phyloP scores from a whole-genome alignment of 2,113 vertebrate genomes.

The Condylura cristata region DNA sequence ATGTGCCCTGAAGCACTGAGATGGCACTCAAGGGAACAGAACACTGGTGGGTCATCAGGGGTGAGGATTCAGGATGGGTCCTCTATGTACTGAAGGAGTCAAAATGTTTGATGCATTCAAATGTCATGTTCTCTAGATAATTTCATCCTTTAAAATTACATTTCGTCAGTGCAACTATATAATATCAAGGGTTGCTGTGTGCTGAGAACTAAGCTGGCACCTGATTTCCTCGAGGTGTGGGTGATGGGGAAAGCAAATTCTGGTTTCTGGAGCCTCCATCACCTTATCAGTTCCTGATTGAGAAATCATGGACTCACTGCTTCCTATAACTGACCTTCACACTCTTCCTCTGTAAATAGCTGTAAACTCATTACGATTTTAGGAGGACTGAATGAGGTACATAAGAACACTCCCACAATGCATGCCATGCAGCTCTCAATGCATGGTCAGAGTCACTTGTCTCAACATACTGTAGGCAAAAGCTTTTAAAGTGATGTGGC shows the following conservation, averaged over 20 bases:
- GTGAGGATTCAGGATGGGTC: neutral
- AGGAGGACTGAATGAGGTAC: neutral
- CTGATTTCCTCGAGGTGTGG: neutral
- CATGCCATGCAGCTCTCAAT: neutral
- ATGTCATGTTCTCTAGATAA: neutral
- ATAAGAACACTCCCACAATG: neutral
- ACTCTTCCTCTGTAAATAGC: neutral
- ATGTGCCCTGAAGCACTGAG: neutral
- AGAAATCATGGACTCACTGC: neutral
- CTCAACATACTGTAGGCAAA: neutral
- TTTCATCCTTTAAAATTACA: neutral
- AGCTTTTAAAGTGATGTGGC: neutral
- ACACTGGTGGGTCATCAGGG: neutral
- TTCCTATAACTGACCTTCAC: neutral
- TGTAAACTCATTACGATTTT: neutral
- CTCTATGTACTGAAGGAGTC: neutral
- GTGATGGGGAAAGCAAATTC: neutral
- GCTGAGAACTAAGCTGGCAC: neutral
- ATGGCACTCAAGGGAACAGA: neutral
- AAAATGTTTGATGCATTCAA: neutral
- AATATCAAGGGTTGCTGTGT: neutral
- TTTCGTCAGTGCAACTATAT: neutral
- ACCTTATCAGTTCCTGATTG: neutral
- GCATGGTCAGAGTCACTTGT: neutral
- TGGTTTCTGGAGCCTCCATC: neutral